These are phyloP conservation scores for Eupithecia inturbata DNA, from an alignment of 2,888 invertebrate genomes.

Conservation along the genomic window DNA sequence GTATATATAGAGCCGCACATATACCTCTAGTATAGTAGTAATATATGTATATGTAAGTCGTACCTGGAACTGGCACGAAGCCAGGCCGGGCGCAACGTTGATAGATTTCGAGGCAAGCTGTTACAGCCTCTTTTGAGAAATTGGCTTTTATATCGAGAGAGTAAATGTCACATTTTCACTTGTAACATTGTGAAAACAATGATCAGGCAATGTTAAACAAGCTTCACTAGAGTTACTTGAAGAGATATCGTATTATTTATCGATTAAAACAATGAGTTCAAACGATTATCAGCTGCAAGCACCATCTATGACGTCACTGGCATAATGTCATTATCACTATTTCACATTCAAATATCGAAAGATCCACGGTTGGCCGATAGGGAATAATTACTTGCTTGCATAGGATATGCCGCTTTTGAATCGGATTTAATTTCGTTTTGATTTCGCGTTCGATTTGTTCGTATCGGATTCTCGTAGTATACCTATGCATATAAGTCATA, in stretches of 20 bases:
- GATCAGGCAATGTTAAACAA: slow-evolving; percentile 12
- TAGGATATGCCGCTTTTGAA: background rate
- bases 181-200: slow-evolving; percentile 16
- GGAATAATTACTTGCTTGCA: background rate
- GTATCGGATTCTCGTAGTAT: background rate
- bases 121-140: slow-evolving; percentile 13
- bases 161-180: slow-evolving; percentile 26
- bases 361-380: background rate
- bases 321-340: slow-evolving; percentile 8
- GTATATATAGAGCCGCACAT: no score
- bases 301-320: slow-evolving; percentile 18
- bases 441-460: background rate
- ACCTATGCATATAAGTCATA: slow-evolving; percentile 13
- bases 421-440: no score
- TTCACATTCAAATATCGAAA: slow-evolving; percentile 2
- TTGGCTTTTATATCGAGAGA: background rate
- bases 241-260: slow-evolving; percentile 23
- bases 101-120: slow-evolving; percentile 19
- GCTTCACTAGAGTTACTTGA: slow-evolving; percentile 3
- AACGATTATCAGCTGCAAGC: background rate
- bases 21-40: no score
- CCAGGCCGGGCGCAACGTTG: slow-evolving; percentile 25
- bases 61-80: slow-evolving; percentile 30
- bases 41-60: slow-evolving; percentile 15
- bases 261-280: background rate